These are phyloP conservation scores for Harlomillsia oculata DNA, from an alignment of 1,140 invertebrate species.

Conservation along the genomic window DNA sequence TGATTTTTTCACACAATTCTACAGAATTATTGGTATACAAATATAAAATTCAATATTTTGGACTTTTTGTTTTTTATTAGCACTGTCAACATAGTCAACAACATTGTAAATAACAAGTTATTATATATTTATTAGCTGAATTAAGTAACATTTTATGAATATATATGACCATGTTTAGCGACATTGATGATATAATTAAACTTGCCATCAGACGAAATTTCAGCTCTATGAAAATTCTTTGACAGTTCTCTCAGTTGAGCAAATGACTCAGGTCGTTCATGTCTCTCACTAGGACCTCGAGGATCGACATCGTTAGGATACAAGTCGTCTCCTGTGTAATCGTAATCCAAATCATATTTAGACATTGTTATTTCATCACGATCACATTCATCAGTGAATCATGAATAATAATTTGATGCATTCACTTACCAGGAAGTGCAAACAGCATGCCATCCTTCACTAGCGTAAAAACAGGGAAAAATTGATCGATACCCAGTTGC, in stretches of 20 bases:
- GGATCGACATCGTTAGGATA: slow-evolving; percentile 9
- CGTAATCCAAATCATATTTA: background rate
- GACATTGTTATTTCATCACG: background rate
- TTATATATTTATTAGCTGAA: no score
- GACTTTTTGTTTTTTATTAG: background rate
- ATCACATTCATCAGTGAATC: background rate
- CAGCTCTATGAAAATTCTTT: slow-evolving; percentile 1
- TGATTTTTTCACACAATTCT: background rate
- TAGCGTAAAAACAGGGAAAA: background rate
- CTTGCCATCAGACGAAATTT: background rate
- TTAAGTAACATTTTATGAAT: background rate
- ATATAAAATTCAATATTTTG: background rate
- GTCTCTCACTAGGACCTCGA: background rate
- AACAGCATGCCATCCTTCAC: slow-evolving; percentile 9
- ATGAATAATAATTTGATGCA: background rate
- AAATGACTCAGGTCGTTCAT: background rate
- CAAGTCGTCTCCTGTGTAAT: slow-evolving; percentile 17
- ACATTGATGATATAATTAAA: background rate
- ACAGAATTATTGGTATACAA: background rate
- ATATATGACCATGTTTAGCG: background rate
- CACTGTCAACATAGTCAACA: no score
- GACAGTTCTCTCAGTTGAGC: background rate
- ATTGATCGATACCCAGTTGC: slow-evolving; percentile 19
- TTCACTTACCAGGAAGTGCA: slow-evolving; percentile 10
- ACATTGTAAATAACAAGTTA: no score